These are phyloP conservation scores for Thymelicus lineola DNA, from an alignment of 2,888 invertebrate genomes.

Conservation along the genomic window DNA sequence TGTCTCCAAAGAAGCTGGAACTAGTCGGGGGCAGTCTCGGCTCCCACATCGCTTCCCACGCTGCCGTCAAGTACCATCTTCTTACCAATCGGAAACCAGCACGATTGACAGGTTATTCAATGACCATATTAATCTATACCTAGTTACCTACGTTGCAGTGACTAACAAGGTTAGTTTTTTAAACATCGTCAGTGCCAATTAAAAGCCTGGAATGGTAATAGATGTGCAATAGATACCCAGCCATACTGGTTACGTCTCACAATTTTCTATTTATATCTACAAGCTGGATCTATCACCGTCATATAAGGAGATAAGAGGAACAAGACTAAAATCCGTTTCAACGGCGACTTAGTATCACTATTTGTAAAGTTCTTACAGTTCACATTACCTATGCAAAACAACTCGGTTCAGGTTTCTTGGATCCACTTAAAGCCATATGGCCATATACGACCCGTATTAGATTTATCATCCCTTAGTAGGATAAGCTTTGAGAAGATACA, in stretches of 20 bases:
- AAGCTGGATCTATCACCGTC: constrained; percentile 4
- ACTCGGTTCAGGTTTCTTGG: background rate
- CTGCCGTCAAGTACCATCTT: constrained; percentile 59
- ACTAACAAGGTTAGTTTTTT: background rate
- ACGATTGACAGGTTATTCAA: constrained; percentile 59
- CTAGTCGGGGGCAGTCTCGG: constrained; percentile 71
- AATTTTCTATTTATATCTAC: constrained; percentile 12
- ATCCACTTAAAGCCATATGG: constrained; percentile 1
- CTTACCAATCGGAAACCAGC: constrained; percentile 63
- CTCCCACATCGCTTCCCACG: constrained; percentile 71
- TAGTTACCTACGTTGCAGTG: too few species aligned
- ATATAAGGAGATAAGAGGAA: constrained; percentile 2
- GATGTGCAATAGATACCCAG: constrained; percentile 25
- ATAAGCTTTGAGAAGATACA: too few species aligned
- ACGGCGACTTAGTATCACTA: background rate
- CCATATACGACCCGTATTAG: background rate
- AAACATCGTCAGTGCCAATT: background rate
- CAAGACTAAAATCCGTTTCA: constrained; percentile 3
- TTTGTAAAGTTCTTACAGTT: background rate
- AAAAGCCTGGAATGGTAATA: background rate
- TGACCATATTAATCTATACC: background rate
- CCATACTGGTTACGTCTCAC: constrained; percentile 41
- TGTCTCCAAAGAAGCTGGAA: constrained; percentile 61
- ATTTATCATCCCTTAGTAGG: too few species aligned
- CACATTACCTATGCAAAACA: background rate